Base-by-base conservation (phyloP, 53 echinoderm and acorn worm genomes). In the Patiria pectinifera region DNA sequence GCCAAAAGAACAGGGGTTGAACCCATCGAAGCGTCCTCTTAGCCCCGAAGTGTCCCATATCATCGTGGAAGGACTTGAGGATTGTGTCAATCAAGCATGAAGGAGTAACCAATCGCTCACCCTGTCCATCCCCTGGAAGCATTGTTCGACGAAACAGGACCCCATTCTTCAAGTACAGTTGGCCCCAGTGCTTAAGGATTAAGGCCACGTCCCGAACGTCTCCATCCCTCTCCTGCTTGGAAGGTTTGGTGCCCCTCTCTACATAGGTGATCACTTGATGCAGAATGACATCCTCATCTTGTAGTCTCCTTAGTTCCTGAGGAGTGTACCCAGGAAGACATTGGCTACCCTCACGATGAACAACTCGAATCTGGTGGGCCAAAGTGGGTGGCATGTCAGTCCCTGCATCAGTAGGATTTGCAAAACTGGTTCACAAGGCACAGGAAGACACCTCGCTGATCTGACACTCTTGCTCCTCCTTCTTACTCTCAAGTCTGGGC, bases 41-140 rank as follows among this genome's bases (percentile, higher is more conserved):
- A 6, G 71, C 62, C 2, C 91, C 91, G 70, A 91, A 91, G 71
- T 91, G 91, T 46, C 91, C 91, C 22, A 78, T 58, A 21, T 79
- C 59, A 60, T 91, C 82, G 7, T 91, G 82, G 82, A 48, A 91
- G 8, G 10, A 47, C 13, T 25, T 79, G 19, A 91, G 81, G 81
- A 81, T 49, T 5, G 15, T 25, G 4, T 81, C 81, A 6, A 48
- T 14, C 53, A 81, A 21, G 15, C 4, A 49, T 11, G 53, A n/a
- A n/a, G n/a, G n/a, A n/a, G n/a, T n/a, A n/a, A n/a, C n/a, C n/a
- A n/a, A n/a, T n/a, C n/a, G n/a, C 21, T 85, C 85, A 19, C 46
- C 45, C 45, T 9, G 46, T 19, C 25, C 92, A 59, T 48, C 61
- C 48, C 70, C 74, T 11, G 47, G 84, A 7, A 47, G n/a, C 11